These are phyloP conservation scores for Archips crataeganus DNA, from an alignment of 2,888 invertebrate species.

Conservation along the genomic window DNA sequence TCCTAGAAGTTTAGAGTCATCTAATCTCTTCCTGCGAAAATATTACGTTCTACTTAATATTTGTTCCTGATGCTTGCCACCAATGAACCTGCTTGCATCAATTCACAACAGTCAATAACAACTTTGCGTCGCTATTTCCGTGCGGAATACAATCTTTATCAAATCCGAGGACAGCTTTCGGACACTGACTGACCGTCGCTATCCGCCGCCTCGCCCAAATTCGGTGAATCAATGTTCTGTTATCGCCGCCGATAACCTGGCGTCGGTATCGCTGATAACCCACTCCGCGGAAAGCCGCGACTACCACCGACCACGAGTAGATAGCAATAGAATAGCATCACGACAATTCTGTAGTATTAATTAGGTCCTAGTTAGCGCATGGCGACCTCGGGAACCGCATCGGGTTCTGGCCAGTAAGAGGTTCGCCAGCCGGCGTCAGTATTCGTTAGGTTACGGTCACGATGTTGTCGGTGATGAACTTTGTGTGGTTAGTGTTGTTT, in stretches of 20 bases:
- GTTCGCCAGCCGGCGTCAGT: constrained; percentile 6
- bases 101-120: not conserved
- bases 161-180: not conserved
- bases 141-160: not conserved
- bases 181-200: constrained; percentile 23
- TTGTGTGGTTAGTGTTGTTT: constrained; percentile 23
- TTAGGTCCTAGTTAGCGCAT: not conserved
- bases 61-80: not conserved
- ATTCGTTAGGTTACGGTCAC: not conserved
- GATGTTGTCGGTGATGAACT: constrained; percentile 8
- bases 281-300: constrained; percentile 24
- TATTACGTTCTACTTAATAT: not conserved
- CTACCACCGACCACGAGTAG: constrained; percentile 4
- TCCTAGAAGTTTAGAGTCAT: not conserved
- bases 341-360: constrained; percentile 8
- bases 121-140: not conserved
- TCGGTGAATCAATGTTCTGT: constrained; percentile 30
- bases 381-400: not conserved
- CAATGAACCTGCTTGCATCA: not conserved
- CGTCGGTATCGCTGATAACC: constrained; percentile 34
- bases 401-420: not conserved
- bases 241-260: constrained; percentile 39
- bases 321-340: not conserved
- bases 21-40: not conserved
- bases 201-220: constrained; percentile 34